A percentile compares a stretch with the other conserved stretches of the same genome.
Conservation (phyloP, 2,113 vertebrate species). For the Spheniscus mendiculus region DNA sequence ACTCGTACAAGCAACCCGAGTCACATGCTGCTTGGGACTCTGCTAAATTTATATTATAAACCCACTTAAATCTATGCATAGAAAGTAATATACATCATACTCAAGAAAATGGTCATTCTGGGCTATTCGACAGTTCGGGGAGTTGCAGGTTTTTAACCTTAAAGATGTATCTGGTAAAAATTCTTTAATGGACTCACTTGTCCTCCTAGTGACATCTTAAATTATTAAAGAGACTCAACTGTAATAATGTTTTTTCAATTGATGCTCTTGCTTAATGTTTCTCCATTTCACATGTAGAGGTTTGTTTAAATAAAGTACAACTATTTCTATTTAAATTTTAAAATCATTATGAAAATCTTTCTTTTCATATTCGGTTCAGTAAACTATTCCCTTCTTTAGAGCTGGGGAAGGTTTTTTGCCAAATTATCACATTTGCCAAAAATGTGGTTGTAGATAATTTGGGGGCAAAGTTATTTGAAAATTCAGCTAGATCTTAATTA, state of each 20-base stretch:
- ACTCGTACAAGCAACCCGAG: background rate
- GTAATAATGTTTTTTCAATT: background rate
- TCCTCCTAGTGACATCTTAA: background rate
- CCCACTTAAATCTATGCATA: slow-evolving; percentile 19
- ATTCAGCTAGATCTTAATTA: background rate
- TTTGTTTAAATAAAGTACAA: background rate
- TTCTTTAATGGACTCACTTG: background rate
- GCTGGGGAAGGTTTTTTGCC: background rate
- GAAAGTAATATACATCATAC: background rate
- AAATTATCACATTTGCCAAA: background rate
- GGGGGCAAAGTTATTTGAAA: background rate
- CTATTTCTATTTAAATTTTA: background rate
- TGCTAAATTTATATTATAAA: background rate
- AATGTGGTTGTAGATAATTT: background rate
- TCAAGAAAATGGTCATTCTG: background rate
- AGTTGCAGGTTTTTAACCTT: background rate
- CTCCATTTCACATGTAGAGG: background rate
- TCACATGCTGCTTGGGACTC: background rate
- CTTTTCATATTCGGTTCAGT: background rate
- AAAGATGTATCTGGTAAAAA: background rate
- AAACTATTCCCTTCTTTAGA: background rate
- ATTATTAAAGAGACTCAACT: background rate
- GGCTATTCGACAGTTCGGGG: background rate
- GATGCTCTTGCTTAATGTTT: background rate
- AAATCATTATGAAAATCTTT: background rate